Base-by-base conservation (phyloP, 2,113 vertebrate genomes). In the Halcyon senegalensis region DNA sequence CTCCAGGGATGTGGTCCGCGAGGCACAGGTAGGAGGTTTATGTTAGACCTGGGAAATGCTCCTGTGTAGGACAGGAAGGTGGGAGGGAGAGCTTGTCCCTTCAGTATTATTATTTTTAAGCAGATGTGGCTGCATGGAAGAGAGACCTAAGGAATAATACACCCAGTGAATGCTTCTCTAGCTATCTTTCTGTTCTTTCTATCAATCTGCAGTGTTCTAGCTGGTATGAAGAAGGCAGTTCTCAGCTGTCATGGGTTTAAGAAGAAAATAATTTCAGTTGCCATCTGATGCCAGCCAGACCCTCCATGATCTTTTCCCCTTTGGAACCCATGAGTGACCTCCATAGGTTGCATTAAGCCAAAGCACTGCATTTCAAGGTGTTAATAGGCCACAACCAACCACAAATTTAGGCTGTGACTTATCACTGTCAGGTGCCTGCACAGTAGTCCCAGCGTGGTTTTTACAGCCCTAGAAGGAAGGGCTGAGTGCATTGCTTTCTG, bases 381-480 rank as follows among this genome's bases (percentile, higher is more conserved):
- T 20, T 78, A 51, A 21, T 46, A 51, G 4, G 20, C 39, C 2
- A 2, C 41, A 18, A 72, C 76, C 1, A 0, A 27, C 50, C 46
- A 21, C 28, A 58, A 10, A 39, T 91, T 14, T 10, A 37, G 30
- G 9, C 46, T 72, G 55, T 37, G 43, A 56, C 30, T 59, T 78
- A 68, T 66, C 87, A 73, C 15, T 59, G 27, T 68, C 1, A 3
- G 35, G 48, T 72, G 59, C n/a, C 72, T 74, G 50, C 5, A 13
- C 44, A 37, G 15, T 37, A 87, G 58, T 10, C 62, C 70, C 84
- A 69, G 70, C 50, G 62, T 74, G 62, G 59, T 28, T 82, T 89
- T 79, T 84, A 41, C 44, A 93, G 62, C 87, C 69, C 69, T 90
- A 89, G 92, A 92, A 94, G 74, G 94, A 92, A 79, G 37, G 39